Evolutionary conservation across 1,140 invertebrate species (phyloP), one percentile per base, ranked within the genome.

Genomic region (Listronotus oregonensis): DNA sequence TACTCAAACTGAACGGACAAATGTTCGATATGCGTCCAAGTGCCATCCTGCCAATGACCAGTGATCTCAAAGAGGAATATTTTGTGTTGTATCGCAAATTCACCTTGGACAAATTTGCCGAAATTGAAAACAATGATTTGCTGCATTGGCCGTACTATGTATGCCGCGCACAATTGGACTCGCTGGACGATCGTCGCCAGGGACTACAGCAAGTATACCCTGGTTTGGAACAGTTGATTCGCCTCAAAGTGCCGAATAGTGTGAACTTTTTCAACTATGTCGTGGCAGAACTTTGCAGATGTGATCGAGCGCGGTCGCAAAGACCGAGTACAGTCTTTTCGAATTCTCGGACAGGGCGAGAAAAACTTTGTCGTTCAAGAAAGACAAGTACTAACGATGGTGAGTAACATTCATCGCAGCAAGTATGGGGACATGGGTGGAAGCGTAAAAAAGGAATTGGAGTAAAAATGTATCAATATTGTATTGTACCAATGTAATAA

Each of bases 51-150:
- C 37, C 37, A 39, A 39, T 39, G 37, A 39, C 37, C 37, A 39
- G 37, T 39, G 37, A 39, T 39, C 37, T 39, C 37, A 39, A 39
- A 39, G 37, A 39, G 37, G 37, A 39, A 39, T 39, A 39, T 39
- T 39, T 39, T 39, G 37, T 39, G 37, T 39, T 39, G 37, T 39
- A 39, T 39, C 37, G 37, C 37, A 39, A 39, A 39, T 39, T 39
- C 37, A 39, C 37, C 37, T 39, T 39, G 37, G 37, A 39, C 37
- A 39, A 39, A 39, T 39, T 39, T 39, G 37, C 37, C 37, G 37
- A 39, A 39, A 39, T 39, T 39, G 37, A 39, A 39, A 39, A 39
- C 37, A 39, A 39, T 39, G 37, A 39, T 39, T 39, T 39, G 37
- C 37, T 39, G 37, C 37, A 39, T 39, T 39, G 37, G 37, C 37